phyloP scores from a whole-genome alignment of 2,797 vertebrate species.

The Toxotes lorentzi region DNA sequence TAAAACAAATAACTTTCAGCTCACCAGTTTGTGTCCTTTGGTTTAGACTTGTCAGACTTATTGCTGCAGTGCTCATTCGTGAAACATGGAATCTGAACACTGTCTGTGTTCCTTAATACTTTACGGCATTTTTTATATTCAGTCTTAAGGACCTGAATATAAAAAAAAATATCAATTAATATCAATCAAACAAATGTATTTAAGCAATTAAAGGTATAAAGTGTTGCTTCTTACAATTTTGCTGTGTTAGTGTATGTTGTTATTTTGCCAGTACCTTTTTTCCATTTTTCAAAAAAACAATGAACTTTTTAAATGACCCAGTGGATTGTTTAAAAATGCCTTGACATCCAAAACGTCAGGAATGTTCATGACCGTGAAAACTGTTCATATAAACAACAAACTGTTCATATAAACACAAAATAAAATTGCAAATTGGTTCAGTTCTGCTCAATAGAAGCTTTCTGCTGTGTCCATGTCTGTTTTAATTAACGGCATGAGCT shows the following conservation, averaged over 20 bases:
- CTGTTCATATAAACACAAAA: neutral
- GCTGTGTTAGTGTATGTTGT: neutral
- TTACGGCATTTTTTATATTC: neutral
- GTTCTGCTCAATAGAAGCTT: neutral
- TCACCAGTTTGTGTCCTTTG: neutral
- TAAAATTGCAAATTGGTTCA: neutral
- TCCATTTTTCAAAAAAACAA: neutral
- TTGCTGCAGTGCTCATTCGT: neutral
- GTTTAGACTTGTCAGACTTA: slow-evolving; percentile 3
- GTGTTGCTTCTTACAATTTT: neutral
- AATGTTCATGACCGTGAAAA: neutral
- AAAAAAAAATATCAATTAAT: neutral
- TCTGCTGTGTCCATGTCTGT: neutral
- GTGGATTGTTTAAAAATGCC: neutral
- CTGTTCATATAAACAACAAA: neutral
- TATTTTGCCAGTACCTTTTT: neutral
- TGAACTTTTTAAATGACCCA: neutral
- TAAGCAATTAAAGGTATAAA: neutral
- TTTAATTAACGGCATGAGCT: slow-evolving; percentile 47
- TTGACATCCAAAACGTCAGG: neutral
- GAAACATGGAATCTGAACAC: neutral
- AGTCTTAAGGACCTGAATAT: neutral
- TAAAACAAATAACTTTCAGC: slow-evolving; percentile 27
- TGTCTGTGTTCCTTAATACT: neutral
- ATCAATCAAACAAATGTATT: no score